Base-by-base conservation (phyloP, 2,113 vertebrate species). In the Oxyruncus cristatus region DNA sequence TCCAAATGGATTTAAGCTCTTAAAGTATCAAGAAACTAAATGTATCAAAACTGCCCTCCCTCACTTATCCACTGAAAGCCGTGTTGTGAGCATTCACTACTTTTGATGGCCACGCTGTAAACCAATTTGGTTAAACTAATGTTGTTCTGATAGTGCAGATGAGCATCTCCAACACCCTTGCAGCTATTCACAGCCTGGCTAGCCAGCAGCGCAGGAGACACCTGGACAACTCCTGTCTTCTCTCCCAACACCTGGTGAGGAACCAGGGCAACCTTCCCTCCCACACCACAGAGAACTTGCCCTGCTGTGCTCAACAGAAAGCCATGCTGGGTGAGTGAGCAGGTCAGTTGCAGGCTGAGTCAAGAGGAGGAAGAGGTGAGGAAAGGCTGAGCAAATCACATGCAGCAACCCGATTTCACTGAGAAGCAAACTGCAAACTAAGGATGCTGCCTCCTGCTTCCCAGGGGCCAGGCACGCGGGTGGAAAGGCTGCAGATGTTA, bases 371-470 rank as follows among this genome's bases (percentile, higher is more conserved):
- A 76, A 21, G 35, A 85, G 28, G 16, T 4, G n/a, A 68, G 16
- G 35, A 76, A 76, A 27, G n/a, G n/a, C 67, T 62, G 62, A 76
- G 30, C 21, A 10, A 2, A 13, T 12, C 2, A 1, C 19, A n/a
- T 0, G 0, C 61, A 56, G 39, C 46, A 80, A 33, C 33, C 3
- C 0, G 0, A 20, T 3, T 2, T 32, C 3, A 4, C 1, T 5
- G 50, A 66, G 39, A 18, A 91, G 44, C 27, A 52, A 68, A 47
- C 0, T 56, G 33, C 44, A 65, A 76, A 39, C 32, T 35, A 23
- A 49, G 2, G 8, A 32, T 8, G 39, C 21, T 83, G 59, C 14
- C 49, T 67, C 42, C 37, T 33, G 21, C 63, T 75, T 74, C 73
- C 65, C 18, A 1, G 12, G 2, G 1, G 15, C 49, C 55, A 71